Base-by-base conservation (phyloP, 2,113 vertebrate species). In the Empidonax alnorum region DNA sequence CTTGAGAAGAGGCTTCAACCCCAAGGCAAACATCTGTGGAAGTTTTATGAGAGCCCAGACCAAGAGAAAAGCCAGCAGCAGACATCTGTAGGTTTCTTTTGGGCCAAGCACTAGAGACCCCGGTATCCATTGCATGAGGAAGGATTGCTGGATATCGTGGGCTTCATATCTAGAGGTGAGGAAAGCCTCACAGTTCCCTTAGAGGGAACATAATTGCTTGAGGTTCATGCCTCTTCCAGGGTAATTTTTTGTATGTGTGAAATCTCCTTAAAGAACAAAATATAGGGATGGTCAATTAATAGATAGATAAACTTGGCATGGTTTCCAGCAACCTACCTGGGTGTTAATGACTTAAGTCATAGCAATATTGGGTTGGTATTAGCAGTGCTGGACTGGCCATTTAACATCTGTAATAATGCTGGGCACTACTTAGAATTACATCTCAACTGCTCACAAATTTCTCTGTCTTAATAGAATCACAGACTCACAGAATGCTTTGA, bases 21-120 rank as follows among this genome's bases (percentile, higher is more conserved):
- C 39, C 33, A 76, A 94, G 59, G 72, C 72, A 91, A 96, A 86
- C 71, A 74, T 85, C 93, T 95, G 89, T 82, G 59, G 25, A 80
- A 76, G 42, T 21, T 89, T 95, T 85, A 47, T 58, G 63, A 85
- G 67, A 85, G 9, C 71, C 62, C 76, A 44, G 37, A 76, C 41
- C 44, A 62, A 82, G 62, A 67, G 37, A 90, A 74, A 94, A 90
- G 28, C 37, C 82, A 85, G 19, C 63, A 90, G 23, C 12, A 8
- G 58, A 87, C 63, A 80, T 31, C 75, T 73, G 87, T 76, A 52
- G 53, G 39, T 24, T 93, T 50, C 71, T 72, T 77, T 66, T 62
- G 87, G 76, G 50, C 74, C 77, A 84, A 91, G 49, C 47, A 73
- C 49, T 58, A 75, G 66, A 82, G 37, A 69, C 37, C 37, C 12